These are phyloP conservation scores for Grantiella picta DNA, from an alignment of 2,113 vertebrate genomes.

Conservation along the genomic window DNA sequence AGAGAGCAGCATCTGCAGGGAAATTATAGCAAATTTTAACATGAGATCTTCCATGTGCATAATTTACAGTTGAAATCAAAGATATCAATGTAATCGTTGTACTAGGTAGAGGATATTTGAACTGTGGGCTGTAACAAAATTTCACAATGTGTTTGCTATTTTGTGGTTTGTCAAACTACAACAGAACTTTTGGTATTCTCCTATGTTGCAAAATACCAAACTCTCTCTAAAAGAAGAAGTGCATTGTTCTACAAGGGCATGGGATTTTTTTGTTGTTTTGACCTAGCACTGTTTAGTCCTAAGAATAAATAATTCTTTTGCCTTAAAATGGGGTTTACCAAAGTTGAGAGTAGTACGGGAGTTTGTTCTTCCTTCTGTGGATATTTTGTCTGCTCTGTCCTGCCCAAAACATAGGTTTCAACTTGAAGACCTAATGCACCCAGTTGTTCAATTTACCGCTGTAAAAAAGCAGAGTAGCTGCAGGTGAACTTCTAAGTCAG, in stretches of 20 bases:
- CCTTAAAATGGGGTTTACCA: background rate
- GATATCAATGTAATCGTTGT: background rate
- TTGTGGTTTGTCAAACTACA: background rate
- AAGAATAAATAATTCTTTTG: background rate
- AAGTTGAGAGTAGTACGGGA: background rate
- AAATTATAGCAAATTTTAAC: background rate
- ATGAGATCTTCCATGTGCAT: background rate
- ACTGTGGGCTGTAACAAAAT: background rate
- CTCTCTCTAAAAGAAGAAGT: background rate
- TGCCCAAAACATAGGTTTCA: background rate
- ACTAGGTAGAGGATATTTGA: background rate
- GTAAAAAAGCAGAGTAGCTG: background rate
- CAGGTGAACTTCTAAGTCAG: background rate
- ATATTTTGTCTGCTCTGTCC: background rate
- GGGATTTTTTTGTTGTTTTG: background rate
- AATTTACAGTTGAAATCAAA: background rate
- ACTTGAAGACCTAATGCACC: background rate
- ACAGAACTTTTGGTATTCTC: background rate
- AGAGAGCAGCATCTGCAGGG: accelerated
- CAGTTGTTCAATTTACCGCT: background rate
- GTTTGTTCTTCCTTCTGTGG: background rate
- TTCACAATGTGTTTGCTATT: background rate
- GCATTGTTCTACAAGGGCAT: background rate
- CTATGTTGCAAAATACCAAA: background rate
- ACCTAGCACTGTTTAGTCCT: background rate